Evolutionary conservation across 2,888 invertebrate genomes (phyloP).

Genomic region (Nomada ruficornis): DNA sequence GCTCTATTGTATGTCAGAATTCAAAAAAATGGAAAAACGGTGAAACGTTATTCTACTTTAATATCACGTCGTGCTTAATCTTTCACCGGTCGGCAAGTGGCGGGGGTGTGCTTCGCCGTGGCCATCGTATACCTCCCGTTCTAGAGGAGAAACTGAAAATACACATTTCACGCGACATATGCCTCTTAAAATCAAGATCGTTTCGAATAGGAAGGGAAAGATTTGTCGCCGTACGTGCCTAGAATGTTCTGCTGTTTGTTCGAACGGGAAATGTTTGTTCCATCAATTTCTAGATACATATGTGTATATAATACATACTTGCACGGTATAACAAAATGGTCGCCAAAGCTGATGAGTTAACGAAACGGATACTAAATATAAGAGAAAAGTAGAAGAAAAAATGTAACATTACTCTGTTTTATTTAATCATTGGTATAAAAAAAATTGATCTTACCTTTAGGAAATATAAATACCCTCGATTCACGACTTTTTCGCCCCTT

Average conservation of each 20-base stretch:
- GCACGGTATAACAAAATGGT: constrained; percentile 58
- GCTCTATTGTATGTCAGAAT: neutral
- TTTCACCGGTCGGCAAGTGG: constrained; percentile 34
- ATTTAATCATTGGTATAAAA: constrained; percentile 2
- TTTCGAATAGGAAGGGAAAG: constrained; percentile 53
- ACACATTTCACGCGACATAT: constrained; percentile 44
- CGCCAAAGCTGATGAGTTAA: constrained; percentile 64
- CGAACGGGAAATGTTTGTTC: constrained; percentile 40
- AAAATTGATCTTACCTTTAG: neutral
- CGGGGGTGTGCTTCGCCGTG: neutral
- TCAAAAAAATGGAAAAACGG: neutral
- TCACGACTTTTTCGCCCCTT: neutral
- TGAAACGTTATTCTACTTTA: constrained; percentile 14
- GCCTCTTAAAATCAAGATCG: constrained; percentile 57
- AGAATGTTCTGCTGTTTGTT: constrained; percentile 36
- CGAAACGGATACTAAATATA: constrained; percentile 69
- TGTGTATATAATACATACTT: constrained; percentile 8
- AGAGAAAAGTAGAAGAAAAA: constrained; percentile 27
- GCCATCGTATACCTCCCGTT: constrained; percentile 24
- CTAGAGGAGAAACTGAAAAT: constrained; percentile 43
- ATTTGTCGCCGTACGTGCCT: constrained; percentile 57
- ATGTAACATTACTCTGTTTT: neutral
- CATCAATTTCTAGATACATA: constrained; percentile 37
- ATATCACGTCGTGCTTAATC: constrained; percentile 25
- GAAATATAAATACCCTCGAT: neutral